These are phyloP conservation scores for Ashinkailepas kermadecensis DNA, from an alignment of 2,888 invertebrate species.

Conservation along the genomic window DNA sequence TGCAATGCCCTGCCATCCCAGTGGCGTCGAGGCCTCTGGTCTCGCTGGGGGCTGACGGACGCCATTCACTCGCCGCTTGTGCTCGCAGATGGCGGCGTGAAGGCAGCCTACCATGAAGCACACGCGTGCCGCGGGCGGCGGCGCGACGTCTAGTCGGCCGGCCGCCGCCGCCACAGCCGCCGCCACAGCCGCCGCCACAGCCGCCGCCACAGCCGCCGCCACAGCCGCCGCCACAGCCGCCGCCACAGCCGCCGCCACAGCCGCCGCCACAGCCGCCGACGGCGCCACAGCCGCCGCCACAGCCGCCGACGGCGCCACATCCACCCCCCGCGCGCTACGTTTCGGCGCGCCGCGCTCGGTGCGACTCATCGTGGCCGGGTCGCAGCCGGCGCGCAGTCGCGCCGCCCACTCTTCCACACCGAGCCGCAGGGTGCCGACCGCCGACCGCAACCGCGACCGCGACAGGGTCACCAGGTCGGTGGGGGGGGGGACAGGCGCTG, in stretches of 20 bases:
- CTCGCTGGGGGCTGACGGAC: too few species aligned
- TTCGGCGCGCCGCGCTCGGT: not conserved
- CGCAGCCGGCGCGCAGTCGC: not conserved
- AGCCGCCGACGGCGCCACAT: not conserved
- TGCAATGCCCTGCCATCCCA: too few species aligned
- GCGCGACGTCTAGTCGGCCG: too few species aligned
- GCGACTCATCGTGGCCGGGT: not conserved
- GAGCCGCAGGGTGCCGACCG: not conserved
- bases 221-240: not conserved
- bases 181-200: not conserved
- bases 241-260: not conserved
- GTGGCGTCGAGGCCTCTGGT: too few species aligned
- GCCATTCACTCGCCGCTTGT: too few species aligned
- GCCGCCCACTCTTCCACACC: not conserved
- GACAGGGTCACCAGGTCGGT: not conserved
- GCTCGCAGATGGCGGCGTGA: too few species aligned
- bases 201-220: not conserved
- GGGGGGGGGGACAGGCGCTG: not conserved
- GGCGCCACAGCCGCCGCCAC: not conserved
- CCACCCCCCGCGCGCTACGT: not conserved
- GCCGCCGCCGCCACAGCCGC: too few species aligned
- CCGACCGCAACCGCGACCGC: not conserved
- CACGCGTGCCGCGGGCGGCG: too few species aligned
- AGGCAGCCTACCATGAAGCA: too few species aligned
- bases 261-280: too few species aligned